Evolutionary conservation across 2,113 vertebrate species (phyloP).

Genomic region (Lethenteron camtschaticum): DNA sequence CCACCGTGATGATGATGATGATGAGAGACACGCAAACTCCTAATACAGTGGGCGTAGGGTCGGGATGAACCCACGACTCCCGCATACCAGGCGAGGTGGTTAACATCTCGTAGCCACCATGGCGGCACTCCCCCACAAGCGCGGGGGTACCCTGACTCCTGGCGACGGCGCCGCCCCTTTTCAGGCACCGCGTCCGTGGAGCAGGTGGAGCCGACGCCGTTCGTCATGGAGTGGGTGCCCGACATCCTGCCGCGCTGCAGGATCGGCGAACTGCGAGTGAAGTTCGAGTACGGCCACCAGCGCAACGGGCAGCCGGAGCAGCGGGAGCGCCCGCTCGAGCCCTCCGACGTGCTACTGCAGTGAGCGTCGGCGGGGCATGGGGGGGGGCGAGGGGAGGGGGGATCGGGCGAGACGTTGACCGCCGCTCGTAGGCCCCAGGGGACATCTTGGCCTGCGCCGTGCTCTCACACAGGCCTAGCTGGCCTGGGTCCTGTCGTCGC

Average conservation of each 20-base stretch:
- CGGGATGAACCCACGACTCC: no score
- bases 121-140: no score
- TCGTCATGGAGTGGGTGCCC: conserved; percentile 66
- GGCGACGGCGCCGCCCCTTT: background rate
- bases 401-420: background rate
- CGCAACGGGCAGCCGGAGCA: conserved; percentile 26
- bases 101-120: no score
- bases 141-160: no score
- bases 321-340: background rate
- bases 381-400: background rate
- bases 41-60: no score
- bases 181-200: conserved; percentile 33
- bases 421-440: no score
- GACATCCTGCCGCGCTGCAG: conserved; percentile 44
- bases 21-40: no score
- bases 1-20: no score
- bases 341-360: background rate
- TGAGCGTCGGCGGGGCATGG: background rate
- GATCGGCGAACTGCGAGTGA: conserved; percentile 49
- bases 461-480: no score
- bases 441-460: no score
- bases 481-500: no score
- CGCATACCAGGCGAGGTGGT: no score
- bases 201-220: conserved; percentile 43
- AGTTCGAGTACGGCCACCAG: conserved; percentile 57